Conservation (phyloP, 2,888 invertebrate genomes). For the Aleiodes leptofemur region DNA sequence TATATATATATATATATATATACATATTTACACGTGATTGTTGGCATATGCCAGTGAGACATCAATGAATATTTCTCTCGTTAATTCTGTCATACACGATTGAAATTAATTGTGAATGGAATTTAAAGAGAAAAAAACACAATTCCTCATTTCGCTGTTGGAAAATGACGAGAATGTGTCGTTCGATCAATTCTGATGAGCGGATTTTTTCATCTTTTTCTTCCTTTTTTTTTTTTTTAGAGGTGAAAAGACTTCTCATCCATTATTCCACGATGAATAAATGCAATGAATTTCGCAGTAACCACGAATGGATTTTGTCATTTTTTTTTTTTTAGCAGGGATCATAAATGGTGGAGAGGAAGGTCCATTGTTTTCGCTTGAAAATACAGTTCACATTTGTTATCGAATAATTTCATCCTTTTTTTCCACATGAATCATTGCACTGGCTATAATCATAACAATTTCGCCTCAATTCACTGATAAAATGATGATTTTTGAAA, state of each 20-base stretch:
- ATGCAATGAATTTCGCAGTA: not conserved
- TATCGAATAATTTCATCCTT: not conserved
- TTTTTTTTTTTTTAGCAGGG: not conserved
- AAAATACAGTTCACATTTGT: conserved; percentile 5
- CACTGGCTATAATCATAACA: not conserved
- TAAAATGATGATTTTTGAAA: not conserved
- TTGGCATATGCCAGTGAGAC: too few relatives aligned
- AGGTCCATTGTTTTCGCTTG: not conserved
- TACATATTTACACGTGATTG: not conserved
- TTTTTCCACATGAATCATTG: not conserved
- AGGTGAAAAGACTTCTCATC: too few relatives aligned
- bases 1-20: not conserved
- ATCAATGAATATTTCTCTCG: too few relatives aligned
- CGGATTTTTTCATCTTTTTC: too few relatives aligned
- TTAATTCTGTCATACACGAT: too few relatives aligned
- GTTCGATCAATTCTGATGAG: too few relatives aligned
- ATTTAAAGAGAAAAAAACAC: not conserved
- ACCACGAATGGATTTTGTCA: not conserved
- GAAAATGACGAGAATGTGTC: too few relatives aligned
- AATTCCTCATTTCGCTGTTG: too few relatives aligned
- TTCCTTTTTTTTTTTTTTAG: not conserved
- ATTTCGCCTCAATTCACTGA: not conserved
- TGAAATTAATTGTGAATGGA: not conserved
- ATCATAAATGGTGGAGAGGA: not conserved
- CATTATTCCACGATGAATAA: not conserved